phyloP scores from a whole-genome alignment of 2,888 invertebrate species.

The Eucriotettix oculatus region DNA sequence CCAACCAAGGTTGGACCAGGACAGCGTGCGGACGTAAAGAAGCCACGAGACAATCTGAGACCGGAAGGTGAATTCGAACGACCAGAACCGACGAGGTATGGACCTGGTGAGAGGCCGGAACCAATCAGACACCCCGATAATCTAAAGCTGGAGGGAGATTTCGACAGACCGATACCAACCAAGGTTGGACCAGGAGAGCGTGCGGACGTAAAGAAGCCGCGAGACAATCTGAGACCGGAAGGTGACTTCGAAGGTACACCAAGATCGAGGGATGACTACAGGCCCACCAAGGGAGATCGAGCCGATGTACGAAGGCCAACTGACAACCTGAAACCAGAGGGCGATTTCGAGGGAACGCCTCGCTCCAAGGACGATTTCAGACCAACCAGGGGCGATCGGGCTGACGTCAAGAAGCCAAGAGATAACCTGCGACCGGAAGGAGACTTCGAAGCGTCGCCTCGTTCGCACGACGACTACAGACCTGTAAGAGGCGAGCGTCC shows the following conservation, averaged over 20 bases:
- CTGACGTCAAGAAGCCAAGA: constrained; percentile 15
- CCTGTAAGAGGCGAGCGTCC: too few relatives aligned
- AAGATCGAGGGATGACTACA: constrained; percentile 24
- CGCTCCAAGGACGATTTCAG: constrained; percentile 14
- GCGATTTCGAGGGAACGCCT: constrained; percentile 30
- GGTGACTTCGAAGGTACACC: constrained; percentile 15
- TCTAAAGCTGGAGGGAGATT: constrained; percentile 20
- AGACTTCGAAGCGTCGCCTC: constrained; percentile 22
- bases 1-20: constrained; percentile 24
- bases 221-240: constrained; percentile 16
- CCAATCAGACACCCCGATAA: constrained; percentile 18
- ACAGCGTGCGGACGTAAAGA: constrained; percentile 22
- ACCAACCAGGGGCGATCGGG: constrained; percentile 24
- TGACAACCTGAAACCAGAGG: constrained; percentile 33
- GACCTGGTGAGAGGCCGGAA: constrained; percentile 12
- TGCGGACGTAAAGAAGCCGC: constrained; percentile 21
- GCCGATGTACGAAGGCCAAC: constrained; percentile 18
- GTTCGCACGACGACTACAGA: too few relatives aligned
- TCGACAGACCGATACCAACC: constrained; percentile 16
- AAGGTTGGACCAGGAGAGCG: constrained; percentile 14
- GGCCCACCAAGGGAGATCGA: constrained; percentile 22
- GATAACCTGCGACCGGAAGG: constrained; percentile 27
- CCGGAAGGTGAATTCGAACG: constrained; percentile 30
- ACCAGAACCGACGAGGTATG: constrained; percentile 21
- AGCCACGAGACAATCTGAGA: constrained; percentile 20